Conservation (phyloP, 2,113 vertebrate species). For the Hippoglossus stenolepis region DNA sequence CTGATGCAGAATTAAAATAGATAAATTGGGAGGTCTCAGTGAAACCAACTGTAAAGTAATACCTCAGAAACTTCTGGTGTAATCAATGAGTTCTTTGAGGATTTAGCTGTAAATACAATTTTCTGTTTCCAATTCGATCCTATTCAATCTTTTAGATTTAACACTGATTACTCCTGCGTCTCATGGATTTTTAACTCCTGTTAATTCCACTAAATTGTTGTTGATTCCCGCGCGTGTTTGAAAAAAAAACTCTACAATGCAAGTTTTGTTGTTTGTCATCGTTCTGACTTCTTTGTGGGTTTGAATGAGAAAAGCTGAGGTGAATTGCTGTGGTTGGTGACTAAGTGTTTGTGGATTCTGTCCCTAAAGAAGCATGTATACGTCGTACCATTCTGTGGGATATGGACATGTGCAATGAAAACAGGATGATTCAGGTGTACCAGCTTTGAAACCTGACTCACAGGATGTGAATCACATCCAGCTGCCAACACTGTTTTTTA, state of each 20-base stretch:
- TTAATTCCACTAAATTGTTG: neutral
- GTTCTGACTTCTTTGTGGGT: neutral
- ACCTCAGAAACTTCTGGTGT: neutral
- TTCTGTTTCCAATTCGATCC: neutral
- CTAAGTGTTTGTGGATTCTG: neutral
- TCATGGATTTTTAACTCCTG: constrained; percentile 2
- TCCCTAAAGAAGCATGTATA: neutral
- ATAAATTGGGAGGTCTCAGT: constrained; percentile 49
- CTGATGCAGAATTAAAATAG: constrained; percentile 66
- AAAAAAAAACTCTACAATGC: too few relatives aligned
- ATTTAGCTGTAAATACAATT: neutral
- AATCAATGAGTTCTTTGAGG: neutral
- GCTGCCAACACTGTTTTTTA: neutral
- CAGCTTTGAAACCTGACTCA: constrained; percentile 19
- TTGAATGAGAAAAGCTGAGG: neutral
- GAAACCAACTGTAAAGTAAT: constrained; percentile 22
- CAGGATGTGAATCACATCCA: neutral
- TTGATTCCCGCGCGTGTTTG: neutral
- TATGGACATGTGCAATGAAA: constrained; percentile 1
- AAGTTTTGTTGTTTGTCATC: too few relatives aligned
- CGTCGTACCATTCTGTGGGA: neutral
- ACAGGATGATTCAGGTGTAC: constrained; percentile 3
- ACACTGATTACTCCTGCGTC: neutral
- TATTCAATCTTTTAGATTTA: neutral
- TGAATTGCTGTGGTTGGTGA: neutral